phyloP scores from a whole-genome alignment of 2,797 vertebrate genomes.

The Paramormyrops hopkinsi region DNA sequence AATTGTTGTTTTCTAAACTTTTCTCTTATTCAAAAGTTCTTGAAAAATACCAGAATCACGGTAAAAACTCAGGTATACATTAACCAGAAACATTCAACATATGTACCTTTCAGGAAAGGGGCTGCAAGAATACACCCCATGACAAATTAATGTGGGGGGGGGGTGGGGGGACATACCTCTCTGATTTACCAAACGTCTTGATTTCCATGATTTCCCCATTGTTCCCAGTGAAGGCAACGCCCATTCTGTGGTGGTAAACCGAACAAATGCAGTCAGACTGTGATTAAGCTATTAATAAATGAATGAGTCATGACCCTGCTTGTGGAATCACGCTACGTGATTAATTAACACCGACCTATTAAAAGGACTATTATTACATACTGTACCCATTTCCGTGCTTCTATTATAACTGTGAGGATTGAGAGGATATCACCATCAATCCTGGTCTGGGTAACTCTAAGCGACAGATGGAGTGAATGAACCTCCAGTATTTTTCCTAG shows the following conservation, averaged over 20 bases:
- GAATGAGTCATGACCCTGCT: not conserved
- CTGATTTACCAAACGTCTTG: slow-evolving; percentile 80
- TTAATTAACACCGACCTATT: not conserved
- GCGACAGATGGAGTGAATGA: not conserved
- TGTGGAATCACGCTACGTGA: not conserved
- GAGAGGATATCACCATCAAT: not conserved
- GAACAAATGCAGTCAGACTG: not conserved
- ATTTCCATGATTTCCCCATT: slow-evolving; percentile 81
- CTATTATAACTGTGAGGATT: not conserved
- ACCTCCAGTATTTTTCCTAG: not conserved
- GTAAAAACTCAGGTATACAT: not conserved
- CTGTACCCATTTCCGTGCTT: not conserved
- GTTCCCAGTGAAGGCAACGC: slow-evolving; percentile 76
- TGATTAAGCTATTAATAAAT: not conserved
- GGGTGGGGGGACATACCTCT: slow-evolving; percentile 61
- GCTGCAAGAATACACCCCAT: not conserved
- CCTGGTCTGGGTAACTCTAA: not conserved
- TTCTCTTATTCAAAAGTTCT: not conserved
- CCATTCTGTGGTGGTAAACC: slow-evolving; percentile 61
- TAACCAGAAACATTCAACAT: not conserved
- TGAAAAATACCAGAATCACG: not conserved
- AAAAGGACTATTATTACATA: not conserved
- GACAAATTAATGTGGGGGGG: not conserved
- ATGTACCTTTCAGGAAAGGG: not conserved
- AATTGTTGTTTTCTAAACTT: not conserved